Evolutionary conservation across 2,113 vertebrate species (phyloP).

Genomic region (Boleophthalmus pectinirostris): DNA sequence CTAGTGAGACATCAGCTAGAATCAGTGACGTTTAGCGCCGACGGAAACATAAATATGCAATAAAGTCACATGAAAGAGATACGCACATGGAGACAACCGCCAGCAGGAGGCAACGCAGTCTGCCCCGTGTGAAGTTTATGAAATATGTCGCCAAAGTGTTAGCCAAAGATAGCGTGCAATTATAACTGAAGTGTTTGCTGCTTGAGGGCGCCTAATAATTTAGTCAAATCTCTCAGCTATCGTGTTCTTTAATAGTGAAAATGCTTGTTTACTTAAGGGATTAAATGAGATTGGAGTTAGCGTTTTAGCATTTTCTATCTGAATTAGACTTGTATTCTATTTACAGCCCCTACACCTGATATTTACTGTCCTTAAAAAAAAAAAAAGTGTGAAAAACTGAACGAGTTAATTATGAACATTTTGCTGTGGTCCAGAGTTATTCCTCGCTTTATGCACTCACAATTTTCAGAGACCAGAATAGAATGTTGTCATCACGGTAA

Average conservation of each 20-base stretch:
- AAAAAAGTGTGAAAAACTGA: too few relatives aligned
- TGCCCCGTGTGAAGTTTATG: neutral
- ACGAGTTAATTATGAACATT: too few relatives aligned
- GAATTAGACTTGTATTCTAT: neutral
- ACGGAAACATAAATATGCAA: neutral
- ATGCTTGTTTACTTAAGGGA: neutral
- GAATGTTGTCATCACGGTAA: too few relatives aligned
- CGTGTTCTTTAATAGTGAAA: neutral
- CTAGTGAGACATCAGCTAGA: slow-evolving; percentile 15
- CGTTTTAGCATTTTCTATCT: neutral
- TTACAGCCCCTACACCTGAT: too few relatives aligned
- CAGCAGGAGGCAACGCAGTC: neutral
- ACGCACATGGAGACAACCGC: neutral
- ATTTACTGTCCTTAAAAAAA: neutral
- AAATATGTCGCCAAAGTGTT: neutral
- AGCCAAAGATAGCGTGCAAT: neutral
- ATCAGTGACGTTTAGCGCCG: slow-evolving; percentile 19
- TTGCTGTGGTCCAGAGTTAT: too few relatives aligned
- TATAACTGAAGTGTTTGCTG: neutral
- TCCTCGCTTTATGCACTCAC: too few relatives aligned
- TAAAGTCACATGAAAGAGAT: slow-evolving; percentile 3
- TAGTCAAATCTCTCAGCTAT: neutral
- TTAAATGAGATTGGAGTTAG: neutral
- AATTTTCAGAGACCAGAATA: too few relatives aligned
- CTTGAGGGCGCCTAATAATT: slow-evolving; percentile 1